Evolutionary conservation across 30 jellyfish, hydroid and myxozoan species (phyloP), one percentile per base, ranked within the genome.

Genomic region (Aurelia aurita complex sp. Pacific): DNA sequence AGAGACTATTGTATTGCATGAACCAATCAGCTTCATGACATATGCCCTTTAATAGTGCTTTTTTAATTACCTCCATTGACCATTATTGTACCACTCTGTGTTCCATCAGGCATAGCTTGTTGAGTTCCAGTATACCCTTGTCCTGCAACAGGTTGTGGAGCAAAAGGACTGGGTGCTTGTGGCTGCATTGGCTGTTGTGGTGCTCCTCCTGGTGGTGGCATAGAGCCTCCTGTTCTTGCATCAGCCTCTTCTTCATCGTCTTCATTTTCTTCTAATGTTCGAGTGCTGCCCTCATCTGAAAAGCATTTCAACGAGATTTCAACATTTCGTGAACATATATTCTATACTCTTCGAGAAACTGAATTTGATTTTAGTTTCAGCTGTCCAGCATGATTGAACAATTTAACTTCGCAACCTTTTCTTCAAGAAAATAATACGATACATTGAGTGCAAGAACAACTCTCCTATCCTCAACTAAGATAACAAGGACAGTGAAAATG

Each of bases 171-270:
- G 14, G 73, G 81, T 35, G 51, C 69, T 57, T 69, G 84, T 38
- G 55, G 91, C 74, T 82, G 91, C 36, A 19, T 80, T 10, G 70
- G 91, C 35, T 69, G 91, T 50, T 69, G 91, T 54, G 59, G 85
- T 61, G 73, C 86, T 72, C 67, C 70, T 60, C 76, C 80, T 60
- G 73, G 81, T 15, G 86, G 92, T 13, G 92, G 86, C 51, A 54
- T 43, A 17, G 76, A 14, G 17, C 76, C 93, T 64, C 93, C 93
- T 12, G 70, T 77, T 35, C 93, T 32, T 36, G 93, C 87, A 23
- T 84, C 93, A 6, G 87, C 87, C 18, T 84, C 93, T 59, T 83
- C 86, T 4, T 83, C 92, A 1, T 84, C 93, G n/a, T 84, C 76
- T 40, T 66, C 84, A 15, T 73, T 77, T 60, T 84, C 93, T 60